Percentiles rank a stretch among this genome's conserved stretches.
Evolutionary conservation across 2,113 vertebrate genomes (phyloP).

Genomic region (Aptenodytes forsteri): DNA sequence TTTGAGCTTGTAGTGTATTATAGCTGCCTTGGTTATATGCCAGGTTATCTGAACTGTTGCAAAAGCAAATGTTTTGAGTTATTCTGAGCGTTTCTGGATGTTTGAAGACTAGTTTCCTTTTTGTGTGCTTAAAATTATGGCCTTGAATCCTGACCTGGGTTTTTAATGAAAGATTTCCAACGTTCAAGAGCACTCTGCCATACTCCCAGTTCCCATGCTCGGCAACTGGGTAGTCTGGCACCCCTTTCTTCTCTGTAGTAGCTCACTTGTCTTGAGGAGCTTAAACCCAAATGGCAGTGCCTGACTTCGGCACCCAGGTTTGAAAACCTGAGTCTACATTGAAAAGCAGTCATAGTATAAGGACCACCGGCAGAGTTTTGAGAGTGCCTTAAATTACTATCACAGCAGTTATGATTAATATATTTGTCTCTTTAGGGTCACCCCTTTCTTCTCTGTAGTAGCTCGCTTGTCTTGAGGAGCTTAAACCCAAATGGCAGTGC

Average conservation of each 20-base stretch:
- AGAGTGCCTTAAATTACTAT: conserved; percentile 27
- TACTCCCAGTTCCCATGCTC: background rate
- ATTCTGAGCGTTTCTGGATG: background rate
- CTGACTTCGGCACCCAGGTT: background rate
- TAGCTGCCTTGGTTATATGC: conserved; percentile 9
- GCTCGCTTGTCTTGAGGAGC: background rate
- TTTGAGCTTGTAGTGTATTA: background rate
- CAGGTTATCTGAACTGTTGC: conserved; percentile 33
- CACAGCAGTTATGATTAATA: conserved; percentile 38
- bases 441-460: background rate
- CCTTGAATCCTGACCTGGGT: background rate
- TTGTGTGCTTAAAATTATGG: background rate
- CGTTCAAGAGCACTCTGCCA: background rate
- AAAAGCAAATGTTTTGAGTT: conserved; percentile 35
- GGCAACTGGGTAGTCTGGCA: background rate
- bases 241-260: background rate
- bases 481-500: background rate
- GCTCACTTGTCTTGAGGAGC: background rate
- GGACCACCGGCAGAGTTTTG: conserved; percentile 3
- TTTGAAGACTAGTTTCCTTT: background rate
- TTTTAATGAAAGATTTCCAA: background rate
- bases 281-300: background rate
- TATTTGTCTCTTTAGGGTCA: conserved; percentile 65
- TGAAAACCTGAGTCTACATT: background rate
- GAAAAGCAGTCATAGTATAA: background rate